phyloP scores from a whole-genome alignment of 2,888 invertebrate species.

The Abrostola triplasia region DNA sequence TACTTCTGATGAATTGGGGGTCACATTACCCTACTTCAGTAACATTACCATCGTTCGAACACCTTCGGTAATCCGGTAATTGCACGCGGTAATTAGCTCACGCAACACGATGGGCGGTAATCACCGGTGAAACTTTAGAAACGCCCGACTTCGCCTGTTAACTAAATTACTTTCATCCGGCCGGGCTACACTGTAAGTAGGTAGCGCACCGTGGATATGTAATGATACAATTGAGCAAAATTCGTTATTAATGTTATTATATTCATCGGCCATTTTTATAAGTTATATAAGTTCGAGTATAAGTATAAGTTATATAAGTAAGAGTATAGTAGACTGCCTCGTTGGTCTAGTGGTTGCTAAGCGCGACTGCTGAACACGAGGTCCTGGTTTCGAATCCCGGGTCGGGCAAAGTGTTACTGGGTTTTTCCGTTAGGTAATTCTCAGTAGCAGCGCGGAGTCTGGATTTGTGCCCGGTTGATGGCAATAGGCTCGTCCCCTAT shows the following conservation, averaged over 20 bases:
- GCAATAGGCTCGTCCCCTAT: no score
- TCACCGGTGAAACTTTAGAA: constrained; percentile 47
- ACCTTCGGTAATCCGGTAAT: constrained; percentile 8
- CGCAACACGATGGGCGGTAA: constrained; percentile 34
- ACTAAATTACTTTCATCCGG: constrained; percentile 64
- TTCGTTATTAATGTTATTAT: background rate
- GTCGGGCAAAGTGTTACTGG: no score
- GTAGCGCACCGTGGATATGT: background rate
- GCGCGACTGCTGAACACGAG: no score
- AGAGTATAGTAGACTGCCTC: no score
- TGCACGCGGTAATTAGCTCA: constrained; percentile 39
- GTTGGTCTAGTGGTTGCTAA: no score
- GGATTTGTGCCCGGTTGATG: no score
- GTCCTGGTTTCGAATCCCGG: no score
- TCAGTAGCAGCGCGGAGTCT: no score
- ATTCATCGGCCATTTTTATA: background rate
- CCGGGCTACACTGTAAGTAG: constrained; percentile 15
- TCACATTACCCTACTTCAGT: background rate
- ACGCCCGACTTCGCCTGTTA: constrained; percentile 55
- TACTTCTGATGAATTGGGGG: background rate
- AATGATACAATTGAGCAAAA: background rate
- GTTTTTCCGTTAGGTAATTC: no score
- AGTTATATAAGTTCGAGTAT: no score
- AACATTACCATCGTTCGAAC: background rate
- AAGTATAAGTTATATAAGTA: no score